phyloP scores from a whole-genome alignment of 2,888 invertebrate genomes.

The Saturnia japonica region DNA sequence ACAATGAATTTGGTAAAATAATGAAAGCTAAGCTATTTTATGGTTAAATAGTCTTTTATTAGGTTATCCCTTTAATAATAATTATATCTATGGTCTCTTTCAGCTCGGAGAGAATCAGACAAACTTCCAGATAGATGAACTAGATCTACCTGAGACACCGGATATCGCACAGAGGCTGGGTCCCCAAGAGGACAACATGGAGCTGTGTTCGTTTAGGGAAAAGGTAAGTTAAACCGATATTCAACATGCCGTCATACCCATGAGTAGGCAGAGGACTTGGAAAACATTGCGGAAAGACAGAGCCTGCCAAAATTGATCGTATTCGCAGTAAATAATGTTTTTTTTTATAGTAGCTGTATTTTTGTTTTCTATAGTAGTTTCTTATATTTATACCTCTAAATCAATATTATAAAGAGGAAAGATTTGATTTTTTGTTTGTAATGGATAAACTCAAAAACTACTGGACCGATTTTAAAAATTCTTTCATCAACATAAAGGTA shows the following conservation, averaged over 20 bases:
- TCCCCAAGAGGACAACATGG: conserved; percentile 57
- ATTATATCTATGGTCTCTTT: conserved; percentile 25
- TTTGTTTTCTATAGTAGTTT: no score
- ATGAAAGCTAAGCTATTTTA: no score
- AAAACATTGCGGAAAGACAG: neutral
- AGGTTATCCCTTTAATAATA: neutral
- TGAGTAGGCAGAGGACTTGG: neutral
- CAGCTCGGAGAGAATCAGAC: conserved; percentile 44
- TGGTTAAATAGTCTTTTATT: neutral
- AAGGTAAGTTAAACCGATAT: conserved; percentile 40
- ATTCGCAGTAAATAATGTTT: no score
- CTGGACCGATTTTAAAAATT: no score
- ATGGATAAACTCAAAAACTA: no score
- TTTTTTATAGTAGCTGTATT: no score
- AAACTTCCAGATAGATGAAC: conserved; percentile 51
- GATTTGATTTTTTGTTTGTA: no score
- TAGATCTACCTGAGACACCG: conserved; percentile 57
- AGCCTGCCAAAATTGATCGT: neutral
- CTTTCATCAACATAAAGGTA: no score
- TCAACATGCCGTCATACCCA: neutral
- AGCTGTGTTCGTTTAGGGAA: conserved; percentile 67
- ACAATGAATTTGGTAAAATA: no score
- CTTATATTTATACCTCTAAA: no score
- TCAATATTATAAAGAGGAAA: no score
- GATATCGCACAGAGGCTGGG: conserved; percentile 76